phyloP scores from a whole-genome alignment of 2,797 vertebrate genomes.

The Geotria australis region DNA sequence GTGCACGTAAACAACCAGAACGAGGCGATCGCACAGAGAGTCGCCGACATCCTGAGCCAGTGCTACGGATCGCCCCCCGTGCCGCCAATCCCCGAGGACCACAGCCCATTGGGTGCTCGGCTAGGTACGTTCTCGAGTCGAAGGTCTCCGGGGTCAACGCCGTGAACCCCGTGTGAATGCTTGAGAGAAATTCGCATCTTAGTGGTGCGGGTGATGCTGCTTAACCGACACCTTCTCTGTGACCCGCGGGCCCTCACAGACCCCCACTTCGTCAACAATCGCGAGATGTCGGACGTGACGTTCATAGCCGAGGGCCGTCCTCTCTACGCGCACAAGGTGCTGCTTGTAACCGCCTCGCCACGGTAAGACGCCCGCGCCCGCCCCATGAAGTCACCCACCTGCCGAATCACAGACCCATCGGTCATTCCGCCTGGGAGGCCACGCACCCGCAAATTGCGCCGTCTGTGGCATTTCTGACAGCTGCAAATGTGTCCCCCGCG shows the following conservation, averaged over 20 bases:
- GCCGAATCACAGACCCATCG: too few species aligned
- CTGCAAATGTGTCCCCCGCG: too few species aligned
- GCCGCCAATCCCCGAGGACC: constrained; percentile 30
- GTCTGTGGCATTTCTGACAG: too few species aligned
- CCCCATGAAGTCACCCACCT: background rate
- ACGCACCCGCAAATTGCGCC: too few species aligned
- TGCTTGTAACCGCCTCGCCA: constrained; percentile 26
- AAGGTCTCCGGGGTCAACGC: too few species aligned
- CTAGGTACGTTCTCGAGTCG: too few species aligned
- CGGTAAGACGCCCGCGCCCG: constrained; percentile 9
- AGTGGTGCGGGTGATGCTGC: too few species aligned
- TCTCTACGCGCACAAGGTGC: constrained; percentile 33
- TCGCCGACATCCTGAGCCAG: constrained; percentile 31
- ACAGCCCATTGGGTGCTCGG: constrained; percentile 9
- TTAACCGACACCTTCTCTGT: background rate
- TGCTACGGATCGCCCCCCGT: constrained; percentile 39
- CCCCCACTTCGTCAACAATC: constrained; percentile 32
- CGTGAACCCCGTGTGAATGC: too few species aligned
- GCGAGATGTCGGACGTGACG: constrained; percentile 34
- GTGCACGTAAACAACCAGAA: constrained; percentile 12
- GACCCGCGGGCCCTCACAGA: constrained; percentile 8
- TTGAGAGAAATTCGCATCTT: too few species aligned
- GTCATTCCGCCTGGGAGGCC: too few species aligned
- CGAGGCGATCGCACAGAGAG: constrained; percentile 30
- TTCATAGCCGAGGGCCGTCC: constrained; percentile 38